Percentiles rank a stretch among this genome's conserved stretches.
Evolutionary conservation across 2,113 vertebrate species (phyloP).

Genomic region (Tenrec ecaudatus): DNA sequence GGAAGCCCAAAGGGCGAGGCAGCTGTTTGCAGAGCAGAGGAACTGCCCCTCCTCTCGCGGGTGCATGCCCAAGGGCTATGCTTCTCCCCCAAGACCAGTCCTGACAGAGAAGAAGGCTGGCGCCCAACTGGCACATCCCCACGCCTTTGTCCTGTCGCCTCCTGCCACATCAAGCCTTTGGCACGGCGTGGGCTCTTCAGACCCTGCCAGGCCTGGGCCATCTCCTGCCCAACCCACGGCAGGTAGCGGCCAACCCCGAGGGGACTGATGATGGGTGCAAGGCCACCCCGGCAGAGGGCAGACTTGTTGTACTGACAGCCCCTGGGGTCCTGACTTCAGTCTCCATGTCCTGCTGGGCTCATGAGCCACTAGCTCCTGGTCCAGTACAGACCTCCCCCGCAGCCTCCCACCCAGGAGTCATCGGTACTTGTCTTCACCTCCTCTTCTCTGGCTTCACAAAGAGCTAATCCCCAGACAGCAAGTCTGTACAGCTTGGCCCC

Average conservation of each 20-base stretch:
- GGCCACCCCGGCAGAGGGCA: background rate
- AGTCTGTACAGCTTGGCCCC: conserved; percentile 64
- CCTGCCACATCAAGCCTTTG: conserved; percentile 80
- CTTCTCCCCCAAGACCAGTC: conserved; percentile 69
- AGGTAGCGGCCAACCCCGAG: conserved; percentile 60
- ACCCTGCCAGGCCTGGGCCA: conserved; percentile 69
- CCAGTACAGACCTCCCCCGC: background rate
- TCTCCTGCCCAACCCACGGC: conserved; percentile 74
- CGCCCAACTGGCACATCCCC: conserved; percentile 70
- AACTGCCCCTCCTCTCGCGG: conserved; percentile 46
- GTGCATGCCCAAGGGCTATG: conserved; percentile 64
- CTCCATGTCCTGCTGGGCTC: background rate
- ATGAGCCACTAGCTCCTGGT: background rate
- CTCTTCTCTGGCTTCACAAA: background rate
- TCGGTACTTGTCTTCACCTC: background rate
- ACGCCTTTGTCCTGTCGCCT: conserved; percentile 75
- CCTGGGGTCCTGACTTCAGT: background rate
- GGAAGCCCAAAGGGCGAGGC: conserved; percentile 68
- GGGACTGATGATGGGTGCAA: conserved; percentile 33
- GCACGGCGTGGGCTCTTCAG: conserved; percentile 60
- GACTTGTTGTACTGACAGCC: too few relatives aligned
- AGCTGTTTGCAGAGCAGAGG: conserved; percentile 51
- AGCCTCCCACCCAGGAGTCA: background rate
- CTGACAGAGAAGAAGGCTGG: conserved; percentile 74
- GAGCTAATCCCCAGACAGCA: conserved; percentile 54